A percentile compares a stretch with the other conserved stretches of the same genome.
These are phyloP conservation scores for Meganola albula DNA, from an alignment of 2,888 invertebrate species.

Conservation along the genomic window DNA sequence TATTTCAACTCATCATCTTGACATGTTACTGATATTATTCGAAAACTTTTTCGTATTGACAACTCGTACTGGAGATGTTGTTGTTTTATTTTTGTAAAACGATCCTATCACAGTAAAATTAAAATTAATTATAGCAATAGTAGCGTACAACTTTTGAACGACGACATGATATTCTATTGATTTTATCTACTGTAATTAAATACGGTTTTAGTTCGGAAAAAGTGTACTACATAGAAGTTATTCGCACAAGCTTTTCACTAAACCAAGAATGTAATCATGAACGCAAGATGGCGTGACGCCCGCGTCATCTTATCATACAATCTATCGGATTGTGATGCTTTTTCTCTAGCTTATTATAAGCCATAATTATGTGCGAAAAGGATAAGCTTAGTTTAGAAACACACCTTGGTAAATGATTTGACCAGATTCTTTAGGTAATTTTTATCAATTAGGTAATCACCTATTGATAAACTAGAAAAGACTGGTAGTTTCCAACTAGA, in stretches of 20 bases:
- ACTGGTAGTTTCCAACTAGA: too few species aligned
- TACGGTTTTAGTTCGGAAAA: slow-evolving; percentile 48
- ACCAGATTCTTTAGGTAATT: too few species aligned
- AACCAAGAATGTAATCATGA: slow-evolving; percentile 38
- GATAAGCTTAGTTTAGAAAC: slow-evolving; percentile 35
- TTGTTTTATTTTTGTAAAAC: too few species aligned
- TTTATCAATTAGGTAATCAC: too few species aligned
- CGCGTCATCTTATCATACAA: slow-evolving; percentile 40
- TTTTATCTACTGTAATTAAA: slow-evolving; percentile 50
- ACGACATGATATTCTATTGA: slow-evolving; percentile 33
- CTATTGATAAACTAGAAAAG: too few species aligned
- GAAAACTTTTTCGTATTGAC: too few species aligned
- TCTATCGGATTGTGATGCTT: slow-evolving; percentile 50
- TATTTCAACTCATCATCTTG: too few species aligned
- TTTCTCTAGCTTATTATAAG: slow-evolving; percentile 45
- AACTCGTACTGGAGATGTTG: too few species aligned
- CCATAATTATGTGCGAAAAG: slow-evolving; percentile 39
- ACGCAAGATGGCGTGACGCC: slow-evolving; percentile 45
- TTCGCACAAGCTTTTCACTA: slow-evolving; percentile 52
- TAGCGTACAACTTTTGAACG: too few species aligned
- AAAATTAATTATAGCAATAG: too few species aligned
- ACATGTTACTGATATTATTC: too few species aligned
- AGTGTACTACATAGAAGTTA: slow-evolving; percentile 41
- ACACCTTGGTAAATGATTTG: slow-evolving; percentile 6
- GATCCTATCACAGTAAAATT: too few species aligned